A percentile compares a stretch with the other conserved stretches of the same genome.
These are phyloP conservation scores for Drosophila birchii DNA, from an alignment of 2,888 invertebrate species.

Conservation along the genomic window DNA sequence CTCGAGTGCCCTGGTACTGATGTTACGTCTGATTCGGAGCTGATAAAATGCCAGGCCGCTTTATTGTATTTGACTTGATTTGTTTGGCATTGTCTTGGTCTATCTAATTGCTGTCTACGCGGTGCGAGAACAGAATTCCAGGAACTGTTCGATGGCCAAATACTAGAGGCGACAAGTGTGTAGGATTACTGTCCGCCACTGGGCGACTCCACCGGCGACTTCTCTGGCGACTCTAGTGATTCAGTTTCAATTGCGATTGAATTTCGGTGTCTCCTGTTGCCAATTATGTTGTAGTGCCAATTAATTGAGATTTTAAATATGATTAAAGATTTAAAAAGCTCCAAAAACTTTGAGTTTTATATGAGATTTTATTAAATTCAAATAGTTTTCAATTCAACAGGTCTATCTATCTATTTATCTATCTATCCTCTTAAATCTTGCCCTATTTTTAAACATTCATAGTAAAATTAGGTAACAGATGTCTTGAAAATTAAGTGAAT, in stretches of 20 bases:
- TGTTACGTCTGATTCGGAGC: conserved; percentile 49
- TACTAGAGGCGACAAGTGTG: conserved; percentile 25
- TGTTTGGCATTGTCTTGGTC: conserved; percentile 48
- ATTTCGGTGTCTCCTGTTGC: background rate
- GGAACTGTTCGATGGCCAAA: conserved; percentile 33
- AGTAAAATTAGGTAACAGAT: background rate
- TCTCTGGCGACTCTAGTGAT: conserved; percentile 3
- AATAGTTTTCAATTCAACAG: background rate
- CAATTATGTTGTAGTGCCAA: background rate
- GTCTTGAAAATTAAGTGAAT: background rate
- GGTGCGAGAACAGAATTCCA: conserved; percentile 37
- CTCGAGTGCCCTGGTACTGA: conserved; percentile 37
- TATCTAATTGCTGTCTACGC: conserved; percentile 44
- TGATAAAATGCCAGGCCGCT: conserved; percentile 59
- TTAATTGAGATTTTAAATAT: too few species aligned
- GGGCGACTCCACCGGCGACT: background rate
- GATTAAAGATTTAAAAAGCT: too few species aligned
- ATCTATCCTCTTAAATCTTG: background rate
- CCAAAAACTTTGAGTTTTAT: background rate
- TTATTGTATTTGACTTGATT: conserved; percentile 52
- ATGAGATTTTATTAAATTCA: background rate
- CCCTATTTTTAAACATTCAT: background rate
- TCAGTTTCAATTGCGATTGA: conserved; percentile 1
- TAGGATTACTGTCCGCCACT: conserved; percentile 34
- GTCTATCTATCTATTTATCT: background rate